A percentile compares a stretch with the other conserved stretches of the same genome.
Evolutionary conservation across 2,113 vertebrate species (phyloP).

Genomic region (Nannobrachium achirus): DNA sequence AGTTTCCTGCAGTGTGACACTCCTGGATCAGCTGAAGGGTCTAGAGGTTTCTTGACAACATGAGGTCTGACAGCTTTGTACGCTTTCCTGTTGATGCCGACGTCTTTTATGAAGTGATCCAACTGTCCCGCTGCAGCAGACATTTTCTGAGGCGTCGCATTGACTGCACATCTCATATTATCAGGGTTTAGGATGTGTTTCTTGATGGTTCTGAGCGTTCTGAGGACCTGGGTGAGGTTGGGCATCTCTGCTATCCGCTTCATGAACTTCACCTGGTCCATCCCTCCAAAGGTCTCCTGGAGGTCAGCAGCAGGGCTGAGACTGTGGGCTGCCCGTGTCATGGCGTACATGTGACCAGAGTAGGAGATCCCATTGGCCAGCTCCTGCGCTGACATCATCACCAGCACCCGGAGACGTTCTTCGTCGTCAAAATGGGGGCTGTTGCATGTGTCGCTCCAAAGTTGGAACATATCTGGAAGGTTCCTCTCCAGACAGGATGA

Average conservation of each 20-base stretch:
- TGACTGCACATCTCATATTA: constrained; percentile 91
- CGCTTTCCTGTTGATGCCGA: constrained; percentile 82
- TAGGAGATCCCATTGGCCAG: constrained; percentile 89
- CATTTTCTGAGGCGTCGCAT: constrained; percentile 87
- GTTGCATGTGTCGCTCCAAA: constrained; percentile 95
- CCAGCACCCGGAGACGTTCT: constrained; percentile 88
- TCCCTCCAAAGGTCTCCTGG: constrained; percentile 88
- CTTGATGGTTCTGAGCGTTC: constrained; percentile 88
- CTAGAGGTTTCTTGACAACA: constrained; percentile 82
- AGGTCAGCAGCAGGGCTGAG: constrained; percentile 88
- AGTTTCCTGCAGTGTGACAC: constrained; percentile 81
- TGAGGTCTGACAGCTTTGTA: constrained; percentile 79
- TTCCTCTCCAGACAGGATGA: constrained; percentile 94
- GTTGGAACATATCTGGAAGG: constrained; percentile 92
- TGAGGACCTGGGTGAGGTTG: constrained; percentile 82
- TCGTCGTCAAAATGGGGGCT: constrained; percentile 89
- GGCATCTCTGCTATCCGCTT: constrained; percentile 90
- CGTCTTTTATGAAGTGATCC: constrained; percentile 82
- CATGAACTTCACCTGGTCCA: constrained; percentile 96
- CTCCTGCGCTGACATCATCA: constrained; percentile 92
- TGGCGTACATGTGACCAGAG: constrained; percentile 90
- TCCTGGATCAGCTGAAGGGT: constrained; percentile 44
- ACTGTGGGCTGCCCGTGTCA: constrained; percentile 83
- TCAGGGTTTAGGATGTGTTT: constrained; percentile 86
- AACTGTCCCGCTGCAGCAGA: constrained; percentile 72